Percentiles rank a stretch among this genome's conserved stretches.
Conservation (phyloP, 2,113 vertebrate genomes). For the Carollia perspicillata region DNA sequence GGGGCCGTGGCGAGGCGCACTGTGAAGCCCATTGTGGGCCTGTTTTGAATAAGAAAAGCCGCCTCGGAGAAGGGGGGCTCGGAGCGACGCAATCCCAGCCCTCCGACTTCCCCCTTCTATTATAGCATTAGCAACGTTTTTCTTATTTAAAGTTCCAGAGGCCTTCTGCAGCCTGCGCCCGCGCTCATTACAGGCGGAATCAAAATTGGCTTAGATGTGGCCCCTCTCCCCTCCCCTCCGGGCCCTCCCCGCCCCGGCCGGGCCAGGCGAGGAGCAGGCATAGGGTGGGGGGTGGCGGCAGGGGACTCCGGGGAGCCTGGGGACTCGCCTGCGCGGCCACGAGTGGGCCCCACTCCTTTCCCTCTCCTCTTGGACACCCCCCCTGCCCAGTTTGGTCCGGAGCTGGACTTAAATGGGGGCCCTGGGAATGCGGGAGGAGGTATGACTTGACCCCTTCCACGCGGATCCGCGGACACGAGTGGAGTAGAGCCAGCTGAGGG, state of each 20-base stretch:
- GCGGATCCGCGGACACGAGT: conserved; percentile 49
- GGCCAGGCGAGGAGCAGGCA: not conserved
- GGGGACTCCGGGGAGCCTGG: not conserved
- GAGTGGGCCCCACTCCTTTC: conserved; percentile 70
- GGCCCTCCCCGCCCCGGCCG: not conserved
- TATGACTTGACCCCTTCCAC: not conserved
- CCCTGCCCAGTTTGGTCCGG: not conserved
- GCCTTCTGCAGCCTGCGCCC: conserved; percentile 78
- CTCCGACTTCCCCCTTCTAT: conserved; percentile 96
- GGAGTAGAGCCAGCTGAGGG: not conserved
- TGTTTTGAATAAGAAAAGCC: conserved; percentile 99
- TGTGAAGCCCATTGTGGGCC: conserved; percentile 99
- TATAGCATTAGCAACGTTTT: conserved; percentile 96
- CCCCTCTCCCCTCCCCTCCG: conserved; percentile 33
- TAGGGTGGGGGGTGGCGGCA: not conserved
- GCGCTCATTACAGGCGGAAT: conserved; percentile 81
- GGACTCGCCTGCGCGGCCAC: conserved; percentile 7
- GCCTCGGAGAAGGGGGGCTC: conserved; percentile 95
- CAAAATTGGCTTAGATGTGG: conserved; percentile 83
- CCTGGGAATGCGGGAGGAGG: not conserved
- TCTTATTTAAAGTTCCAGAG: conserved; percentile 86
- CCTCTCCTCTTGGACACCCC: conserved; percentile 26
- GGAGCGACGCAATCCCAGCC: conserved; percentile 97
- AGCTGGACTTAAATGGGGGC: not conserved
- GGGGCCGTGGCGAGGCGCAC: conserved; percentile 99